Base-by-base conservation (phyloP, 2,888 invertebrate genomes). In the Zygothrica quintamaculata region DNA sequence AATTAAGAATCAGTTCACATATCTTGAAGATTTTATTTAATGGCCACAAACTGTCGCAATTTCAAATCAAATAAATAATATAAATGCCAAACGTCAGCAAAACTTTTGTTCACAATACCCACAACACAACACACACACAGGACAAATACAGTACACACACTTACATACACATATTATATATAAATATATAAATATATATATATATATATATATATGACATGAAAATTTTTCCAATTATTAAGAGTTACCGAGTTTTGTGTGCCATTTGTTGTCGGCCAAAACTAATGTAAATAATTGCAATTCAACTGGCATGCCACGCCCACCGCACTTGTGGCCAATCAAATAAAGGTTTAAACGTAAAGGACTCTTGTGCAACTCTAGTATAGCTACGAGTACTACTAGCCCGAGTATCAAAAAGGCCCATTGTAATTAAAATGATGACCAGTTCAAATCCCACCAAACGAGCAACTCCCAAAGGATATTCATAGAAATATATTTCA, bases 261-360 rank as follows among this genome's bases (percentile, higher is more conserved):
- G 39, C 18, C 39, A 39, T 25, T 40, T 46, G 33, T 46, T 40
- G 55, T 29, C 36, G 46, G 36, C 50, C 46, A 39, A 59, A 59
- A 59, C 53, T 55, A 67, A 69, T 70, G 70, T 65, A 69, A 70
- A 69, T 70, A 70, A 70, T 70, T 69, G 60, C 56, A 42, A 67
- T 53, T 39, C 22, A 50, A 47, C 40, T 51, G 50, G 37, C 44
- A 56, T 36, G 26, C 36, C 50, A 51, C 65, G 18, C 29, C 40
- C 29, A 51, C 56, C 58, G 36, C 62, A 62, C 50, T 65, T 55
- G 62, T 58, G 58, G 62, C 58, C 57, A 58, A 44, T 12, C 15
- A 46, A 47, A 62, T 62, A 62, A 60, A 60, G 40, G 46, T 34
- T 37, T 33, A 46, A 40, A 26, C 15, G 18, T 25, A 47, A 37